phyloP scores from a whole-genome alignment of 2,888 invertebrate genomes.

The Campoplex capitator region DNA sequence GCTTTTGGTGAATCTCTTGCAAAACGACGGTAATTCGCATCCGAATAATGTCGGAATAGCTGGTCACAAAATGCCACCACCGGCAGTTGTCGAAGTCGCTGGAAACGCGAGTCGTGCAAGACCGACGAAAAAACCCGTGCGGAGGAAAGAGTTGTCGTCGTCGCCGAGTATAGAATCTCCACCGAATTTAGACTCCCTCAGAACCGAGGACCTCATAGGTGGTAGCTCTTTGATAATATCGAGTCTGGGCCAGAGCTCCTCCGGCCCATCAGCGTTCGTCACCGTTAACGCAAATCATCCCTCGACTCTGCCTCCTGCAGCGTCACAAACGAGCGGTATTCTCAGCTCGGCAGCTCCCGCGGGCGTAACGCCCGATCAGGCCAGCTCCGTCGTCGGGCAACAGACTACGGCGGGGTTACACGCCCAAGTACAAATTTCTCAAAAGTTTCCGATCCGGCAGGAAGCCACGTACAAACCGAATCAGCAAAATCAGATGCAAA shows the following conservation, averaged over 20 bases:
- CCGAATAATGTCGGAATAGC: conserved; percentile 78
- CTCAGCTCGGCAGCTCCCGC: conserved; percentile 69
- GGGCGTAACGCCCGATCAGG: conserved; percentile 69
- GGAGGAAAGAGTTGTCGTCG: conserved; percentile 82
- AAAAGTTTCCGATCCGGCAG: conserved; percentile 82
- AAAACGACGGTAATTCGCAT: conserved; percentile 90
- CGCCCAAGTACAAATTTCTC: conserved; percentile 82
- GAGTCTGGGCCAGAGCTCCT: conserved; percentile 73
- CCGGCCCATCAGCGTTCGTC: conserved; percentile 82
- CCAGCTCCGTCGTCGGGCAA: conserved; percentile 55
- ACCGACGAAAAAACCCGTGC: conserved; percentile 82
- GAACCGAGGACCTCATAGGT: conserved; percentile 82
- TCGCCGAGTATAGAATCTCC: conserved; percentile 76
- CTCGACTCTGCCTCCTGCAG: conserved; percentile 80
- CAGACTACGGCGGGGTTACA: conserved; percentile 73
- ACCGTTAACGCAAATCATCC: conserved; percentile 77
- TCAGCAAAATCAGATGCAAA: conserved; percentile 75
- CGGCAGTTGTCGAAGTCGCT: conserved; percentile 79
- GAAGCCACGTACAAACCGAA: conserved; percentile 80
- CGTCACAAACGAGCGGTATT: conserved; percentile 71
- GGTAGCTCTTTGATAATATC: conserved; percentile 72
- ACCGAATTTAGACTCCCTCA: conserved; percentile 81
- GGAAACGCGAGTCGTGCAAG: conserved; percentile 78
- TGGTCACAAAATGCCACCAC: conserved; percentile 82
- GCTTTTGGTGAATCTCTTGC: conserved; percentile 94